Conservation (phyloP, 2,888 invertebrate genomes). For the Ypsolopha scabrella region DNA sequence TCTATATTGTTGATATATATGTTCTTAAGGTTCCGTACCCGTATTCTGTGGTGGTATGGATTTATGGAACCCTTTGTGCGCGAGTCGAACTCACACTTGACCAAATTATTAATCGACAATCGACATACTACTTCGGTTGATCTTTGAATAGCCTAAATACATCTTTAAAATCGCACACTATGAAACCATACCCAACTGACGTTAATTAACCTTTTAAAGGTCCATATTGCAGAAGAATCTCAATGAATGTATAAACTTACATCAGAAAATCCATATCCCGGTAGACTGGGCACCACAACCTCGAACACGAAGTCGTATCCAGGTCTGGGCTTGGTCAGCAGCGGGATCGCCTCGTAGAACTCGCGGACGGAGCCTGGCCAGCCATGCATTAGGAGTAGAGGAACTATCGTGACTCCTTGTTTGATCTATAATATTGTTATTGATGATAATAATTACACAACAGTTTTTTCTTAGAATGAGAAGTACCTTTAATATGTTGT, state of each 20-base stretch:
- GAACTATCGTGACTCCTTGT: constrained; percentile 56
- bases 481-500: no score
- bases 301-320: constrained; percentile 36
- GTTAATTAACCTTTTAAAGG: no score
- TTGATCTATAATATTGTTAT: constrained; percentile 29
- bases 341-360: constrained; percentile 81
- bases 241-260: constrained; percentile 14
- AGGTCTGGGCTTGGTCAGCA: constrained; percentile 63
- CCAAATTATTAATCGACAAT: no score
- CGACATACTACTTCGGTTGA: background rate
- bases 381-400: constrained; percentile 83
- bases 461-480: no score
- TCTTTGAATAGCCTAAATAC: background rate
- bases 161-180: no score
- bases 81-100: no score
- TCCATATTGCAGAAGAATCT: no score
- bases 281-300: constrained; percentile 21
- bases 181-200: no score
- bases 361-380: constrained; percentile 93
- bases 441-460: background rate
- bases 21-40: no score
- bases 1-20: no score
- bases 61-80: no score
- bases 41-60: no score
- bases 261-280: constrained; percentile 25